Conservation (phyloP, 2,113 vertebrate genomes). For the Arvicanthis niloticus region DNA sequence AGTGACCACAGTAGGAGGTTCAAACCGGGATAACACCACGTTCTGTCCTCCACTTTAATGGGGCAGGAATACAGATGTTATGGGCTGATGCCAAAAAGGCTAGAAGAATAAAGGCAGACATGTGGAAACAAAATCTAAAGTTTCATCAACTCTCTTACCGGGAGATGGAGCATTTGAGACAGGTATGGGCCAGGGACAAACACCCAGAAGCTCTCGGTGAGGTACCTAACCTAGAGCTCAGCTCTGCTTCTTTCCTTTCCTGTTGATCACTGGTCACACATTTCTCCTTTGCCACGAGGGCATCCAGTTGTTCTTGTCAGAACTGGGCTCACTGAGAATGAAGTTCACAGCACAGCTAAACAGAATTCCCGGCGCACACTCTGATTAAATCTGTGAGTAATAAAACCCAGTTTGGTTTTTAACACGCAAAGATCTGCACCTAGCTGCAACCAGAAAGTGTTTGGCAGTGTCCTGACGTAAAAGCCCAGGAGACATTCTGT, state of each 20-base stretch:
- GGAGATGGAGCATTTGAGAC: constrained; percentile 95
- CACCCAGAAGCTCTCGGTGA: background rate
- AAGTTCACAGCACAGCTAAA: background rate
- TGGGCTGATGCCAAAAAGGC: constrained; percentile 90
- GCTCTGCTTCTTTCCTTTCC: background rate
- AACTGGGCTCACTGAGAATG: constrained; percentile 9
- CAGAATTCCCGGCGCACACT: constrained; percentile 9
- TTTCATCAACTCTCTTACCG: constrained; percentile 92
- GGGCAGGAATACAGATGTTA: constrained; percentile 89
- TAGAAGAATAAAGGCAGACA: constrained; percentile 86
- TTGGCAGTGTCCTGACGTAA: constrained; percentile 19
- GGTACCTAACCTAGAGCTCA: constrained; percentile 2
- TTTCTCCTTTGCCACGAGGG: background rate
- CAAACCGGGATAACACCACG: constrained; percentile 60
- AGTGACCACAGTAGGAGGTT: constrained; percentile 14
- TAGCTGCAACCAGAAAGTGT: background rate
- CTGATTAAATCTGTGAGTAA: constrained; percentile 5
- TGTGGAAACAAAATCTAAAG: constrained; percentile 84
- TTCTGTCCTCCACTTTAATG: constrained; percentile 69
- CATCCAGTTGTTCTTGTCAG: constrained; percentile 7
- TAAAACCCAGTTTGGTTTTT: constrained; percentile 33
- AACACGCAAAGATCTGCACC: background rate
- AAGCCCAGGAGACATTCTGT: background rate
- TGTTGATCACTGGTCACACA: background rate
- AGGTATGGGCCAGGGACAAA: constrained; percentile 85